A percentile compares a stretch with the other conserved stretches of the same genome.
Evolutionary conservation across 2,888 invertebrate genomes (phyloP).

Genomic region (Notodonta dromedarius): DNA sequence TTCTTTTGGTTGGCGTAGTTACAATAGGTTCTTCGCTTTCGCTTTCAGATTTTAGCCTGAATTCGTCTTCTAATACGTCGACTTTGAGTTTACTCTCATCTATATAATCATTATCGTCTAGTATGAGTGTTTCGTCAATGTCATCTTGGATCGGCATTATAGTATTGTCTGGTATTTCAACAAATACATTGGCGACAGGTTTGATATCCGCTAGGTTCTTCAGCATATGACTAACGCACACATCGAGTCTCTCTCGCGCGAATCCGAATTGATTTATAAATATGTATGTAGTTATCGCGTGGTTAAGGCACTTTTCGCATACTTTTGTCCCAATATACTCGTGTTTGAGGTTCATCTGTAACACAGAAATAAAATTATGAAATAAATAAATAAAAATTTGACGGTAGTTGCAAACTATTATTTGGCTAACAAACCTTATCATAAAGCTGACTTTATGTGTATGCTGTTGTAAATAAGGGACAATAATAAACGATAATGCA

Average conservation of each 20-base stretch:
- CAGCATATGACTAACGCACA: conserved; percentile 62
- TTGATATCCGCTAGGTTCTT: conserved; percentile 48
- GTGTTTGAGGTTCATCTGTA: conserved; percentile 64
- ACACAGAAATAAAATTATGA: conserved; percentile 50
- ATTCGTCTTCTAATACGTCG: conserved; percentile 76
- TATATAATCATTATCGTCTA: conserved; percentile 42
- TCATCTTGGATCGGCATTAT: conserved; percentile 57
- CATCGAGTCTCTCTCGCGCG: conserved; percentile 59
- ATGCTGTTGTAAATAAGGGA: neutral
- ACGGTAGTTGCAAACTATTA: neutral
- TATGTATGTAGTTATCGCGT: conserved; percentile 64
- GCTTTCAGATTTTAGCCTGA: conserved; percentile 60
- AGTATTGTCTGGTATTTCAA: conserved; percentile 62
- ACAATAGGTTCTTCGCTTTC: conserved; percentile 37
- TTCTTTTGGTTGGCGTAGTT: neutral
- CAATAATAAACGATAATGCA: neutral
- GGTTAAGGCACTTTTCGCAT: conserved; percentile 69
- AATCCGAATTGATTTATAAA: conserved; percentile 61
- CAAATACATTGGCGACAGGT: conserved; percentile 55
- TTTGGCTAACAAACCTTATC: neutral
- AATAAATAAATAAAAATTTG: neutral
- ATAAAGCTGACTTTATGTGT: neutral
- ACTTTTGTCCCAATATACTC: conserved; percentile 69
- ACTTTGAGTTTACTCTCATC: conserved; percentile 56
- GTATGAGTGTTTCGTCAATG: conserved; percentile 42